A percentile compares a stretch with the other conserved stretches of the same genome.
phyloP scores from a whole-genome alignment of 2,888 invertebrate species.

The Rhamphomyia laevipes region DNA sequence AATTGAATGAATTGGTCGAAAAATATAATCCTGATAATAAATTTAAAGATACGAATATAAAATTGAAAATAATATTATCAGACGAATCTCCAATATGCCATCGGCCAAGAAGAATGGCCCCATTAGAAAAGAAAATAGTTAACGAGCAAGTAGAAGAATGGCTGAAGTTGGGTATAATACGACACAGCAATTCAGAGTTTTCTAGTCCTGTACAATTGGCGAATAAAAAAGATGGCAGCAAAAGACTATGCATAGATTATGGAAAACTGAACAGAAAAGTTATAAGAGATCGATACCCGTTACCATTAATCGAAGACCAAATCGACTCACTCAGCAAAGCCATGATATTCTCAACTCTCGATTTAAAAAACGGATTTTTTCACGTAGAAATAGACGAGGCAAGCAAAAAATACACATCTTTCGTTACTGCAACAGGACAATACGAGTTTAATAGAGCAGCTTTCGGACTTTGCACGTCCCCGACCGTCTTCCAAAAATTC shows the following conservation, averaged over 20 bases:
- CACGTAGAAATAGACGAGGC: slow-evolving; percentile 9
- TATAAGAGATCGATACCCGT: not conserved
- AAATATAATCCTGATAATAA: not conserved
- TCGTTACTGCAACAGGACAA: not conserved
- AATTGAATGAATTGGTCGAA: not conserved
- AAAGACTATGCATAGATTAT: not conserved
- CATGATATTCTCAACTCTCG: slow-evolving; percentile 7
- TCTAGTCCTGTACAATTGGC: not conserved
- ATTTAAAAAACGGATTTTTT: slow-evolving; percentile 12
- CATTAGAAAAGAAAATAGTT: not conserved
- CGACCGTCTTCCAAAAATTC: slow-evolving; percentile 9
- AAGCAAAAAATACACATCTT: slow-evolving; percentile 7
- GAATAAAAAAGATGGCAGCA: not conserved
- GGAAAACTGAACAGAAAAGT: not conserved
- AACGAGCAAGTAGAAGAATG: not conserved
- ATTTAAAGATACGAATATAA: not conserved
- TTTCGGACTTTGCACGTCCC: slow-evolving; percentile 7
- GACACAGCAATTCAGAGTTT: not conserved
- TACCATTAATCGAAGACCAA: slow-evolving; percentile 9
- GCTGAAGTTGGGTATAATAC: not conserved
- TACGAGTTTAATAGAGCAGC: slow-evolving; percentile 9
- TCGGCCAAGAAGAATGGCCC: not conserved
- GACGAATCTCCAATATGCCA: not conserved
- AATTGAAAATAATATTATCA: not conserved
- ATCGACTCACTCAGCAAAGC: slow-evolving; percentile 5